Evolutionary conservation across 2,888 invertebrate genomes (phyloP), one percentile per base, ranked within the genome.

Genomic region (Conops quadrifasciatus): DNA sequence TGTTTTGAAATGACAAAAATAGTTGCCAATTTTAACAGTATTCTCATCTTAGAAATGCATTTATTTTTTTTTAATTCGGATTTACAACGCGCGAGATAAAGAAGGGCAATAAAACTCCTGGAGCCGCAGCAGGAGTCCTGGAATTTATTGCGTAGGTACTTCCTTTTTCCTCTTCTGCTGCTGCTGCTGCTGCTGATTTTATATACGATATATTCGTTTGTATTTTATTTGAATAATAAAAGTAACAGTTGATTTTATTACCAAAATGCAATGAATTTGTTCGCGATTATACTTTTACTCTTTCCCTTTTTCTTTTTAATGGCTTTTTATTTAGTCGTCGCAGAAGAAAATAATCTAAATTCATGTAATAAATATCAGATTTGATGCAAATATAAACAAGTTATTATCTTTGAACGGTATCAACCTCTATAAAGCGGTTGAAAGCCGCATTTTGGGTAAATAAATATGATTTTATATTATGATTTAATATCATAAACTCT

Each of bases 31-130:
- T 43, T n/a, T 51, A 28, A 24, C 51, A n/a, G 51, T 28, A 51
- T 65, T n/a, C 9, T 36, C 36, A 36, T 36, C 9, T 36, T 36
- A 36, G 36, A 36, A 36, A 36, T 36, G 36, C 9, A 36, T 36
- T 36, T 36, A 36, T 36, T 36, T 36, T 36, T 9, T 7, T 36
- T 9, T 36, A 36, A 36, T 62, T 56, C 21, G 7, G 56, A 66
- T 66, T 56, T 66, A 56, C 24, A 53, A 43, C 19, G 16, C 53
- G 36, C 21, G n/a, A 58, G 67, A 67, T 67, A 67, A 67, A 19
- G 5, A 47, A 67, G 49, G 19, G 15, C 59, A 59, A 59, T 59
- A 67, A 67, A 67, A 28, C 63, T 47, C 2, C 19, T 63, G 45
- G 13, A 45, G 49, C n/a, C 47, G 28, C 67, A 36, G 53, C 56